Evolutionary conservation across 1,140 invertebrate genomes (phyloP), one percentile per base, ranked within the genome.

Genomic region (Megathymus violae): DNA sequence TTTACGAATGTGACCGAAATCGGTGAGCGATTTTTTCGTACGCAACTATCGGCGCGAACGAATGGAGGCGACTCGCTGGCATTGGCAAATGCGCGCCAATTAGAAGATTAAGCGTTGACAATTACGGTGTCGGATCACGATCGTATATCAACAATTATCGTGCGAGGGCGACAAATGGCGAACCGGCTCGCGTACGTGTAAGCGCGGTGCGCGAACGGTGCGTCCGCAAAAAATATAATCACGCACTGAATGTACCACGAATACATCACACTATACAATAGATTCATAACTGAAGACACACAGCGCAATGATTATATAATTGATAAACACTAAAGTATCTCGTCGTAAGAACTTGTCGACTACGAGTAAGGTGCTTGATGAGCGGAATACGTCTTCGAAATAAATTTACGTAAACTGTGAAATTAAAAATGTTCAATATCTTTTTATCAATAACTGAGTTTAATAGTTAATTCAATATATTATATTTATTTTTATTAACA

Each of bases 51-150:
- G 75, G 59, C 54, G 65, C 58, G 60, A 64, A 59, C 67, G 74
- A 73, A 73, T 71, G 65, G 71, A 71, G 69, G 74, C 76, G 76
- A 76, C 75, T 78, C 71, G 71, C 76, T 91, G 88, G 85, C 88
- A 86, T 79, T 91, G 88, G 82, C 77, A 91, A 91, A 91, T 91
- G 88, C 78, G 86, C 84, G 80, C 78, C 88, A 88, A 91, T 91
- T 91, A 91, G 88, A 89, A 91, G 88, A 91, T 91, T 87, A 91
- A 91, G 81, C 86, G 88, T 87, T 88, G 88, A 91, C 88, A 91
- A 91, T 91, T 91, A 91, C 85, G 48, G 78, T 73, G 77, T 69
- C 82, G 86, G 86, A 84, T 89, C 81, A 86, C 84, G 81, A 86
- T 82, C 86, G 88, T 91, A 89, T 89, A 91, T 91, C 86, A 91